Evolutionary conservation across 2,797 vertebrate genomes (phyloP).

Genomic region (Pantherophis alleghaniensis): DNA sequence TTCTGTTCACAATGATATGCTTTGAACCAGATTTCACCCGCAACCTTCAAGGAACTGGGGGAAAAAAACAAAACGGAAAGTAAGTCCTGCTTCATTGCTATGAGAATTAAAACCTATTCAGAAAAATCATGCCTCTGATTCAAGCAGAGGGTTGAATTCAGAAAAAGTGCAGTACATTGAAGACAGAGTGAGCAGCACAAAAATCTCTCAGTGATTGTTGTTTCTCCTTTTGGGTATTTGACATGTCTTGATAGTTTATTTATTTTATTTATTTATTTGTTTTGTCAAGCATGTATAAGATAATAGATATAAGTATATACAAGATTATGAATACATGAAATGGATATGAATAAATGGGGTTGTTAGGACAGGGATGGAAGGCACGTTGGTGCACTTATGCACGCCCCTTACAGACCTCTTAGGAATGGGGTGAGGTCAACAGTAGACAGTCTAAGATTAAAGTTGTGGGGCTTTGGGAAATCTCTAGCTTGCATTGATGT

Average conservation of each 20-base stretch:
- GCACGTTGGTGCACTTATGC: no score
- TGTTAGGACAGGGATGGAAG: no score
- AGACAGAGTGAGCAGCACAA: neutral
- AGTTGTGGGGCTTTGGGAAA: no score
- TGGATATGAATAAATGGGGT: no score
- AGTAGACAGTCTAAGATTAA: no score
- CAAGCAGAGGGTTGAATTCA: neutral
- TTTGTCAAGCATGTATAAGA: no score
- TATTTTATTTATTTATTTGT: no score
- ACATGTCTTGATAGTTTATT: neutral
- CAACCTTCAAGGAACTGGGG: slow-evolving; percentile 45
- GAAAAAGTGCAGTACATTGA: neutral
- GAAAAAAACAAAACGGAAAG: neutral
- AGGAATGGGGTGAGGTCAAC: no score
- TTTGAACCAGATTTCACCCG: slow-evolving; percentile 50
- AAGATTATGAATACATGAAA: no score
- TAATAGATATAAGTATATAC: no score
- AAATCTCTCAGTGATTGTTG: neutral
- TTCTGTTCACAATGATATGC: slow-evolving; percentile 31
- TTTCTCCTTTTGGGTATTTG: neutral
- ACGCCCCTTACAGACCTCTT: no score
- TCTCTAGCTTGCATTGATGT: no score
- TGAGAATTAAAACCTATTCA: neutral
- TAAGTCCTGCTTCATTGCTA: neutral
- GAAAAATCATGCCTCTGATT: neutral